These are phyloP conservation scores for Paragorgia papillata DNA, from an alignment of 92 coral and sea anemone species.

Conservation along the genomic window DNA sequence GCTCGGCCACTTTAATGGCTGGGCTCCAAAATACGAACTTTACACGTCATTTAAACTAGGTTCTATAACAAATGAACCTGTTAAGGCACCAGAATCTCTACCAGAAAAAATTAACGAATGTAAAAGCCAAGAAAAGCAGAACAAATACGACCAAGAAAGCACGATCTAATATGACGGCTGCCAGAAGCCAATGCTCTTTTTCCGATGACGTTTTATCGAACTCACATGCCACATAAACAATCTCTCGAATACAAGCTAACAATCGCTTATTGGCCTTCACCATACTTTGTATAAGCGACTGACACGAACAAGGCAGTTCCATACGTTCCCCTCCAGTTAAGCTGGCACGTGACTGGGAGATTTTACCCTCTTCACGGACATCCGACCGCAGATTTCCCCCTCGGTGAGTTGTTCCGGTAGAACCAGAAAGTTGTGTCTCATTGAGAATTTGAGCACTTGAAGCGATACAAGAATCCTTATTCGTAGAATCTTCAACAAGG, in stretches of 20 bases:
- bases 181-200: conserved; percentile 30
- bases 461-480: too few relatives aligned
- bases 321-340: background rate
- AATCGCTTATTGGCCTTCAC: conserved; percentile 5
- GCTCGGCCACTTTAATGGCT: too few relatives aligned
- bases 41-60: too few relatives aligned
- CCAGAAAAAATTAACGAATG: conserved; percentile 4
- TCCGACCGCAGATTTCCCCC: too few relatives aligned
- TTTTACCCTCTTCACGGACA: too few relatives aligned
- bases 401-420: conserved; percentile 1
- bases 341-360: background rate
- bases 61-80: too few relatives aligned
- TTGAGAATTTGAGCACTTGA: background rate
- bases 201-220: conserved; percentile 15
- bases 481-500: too few relatives aligned
- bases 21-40: too few relatives aligned
- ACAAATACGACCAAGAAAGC: conserved; percentile 18
- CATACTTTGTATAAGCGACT: conserved; percentile 12
- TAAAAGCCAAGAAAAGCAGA: background rate
- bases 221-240: conserved; percentile 1
- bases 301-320: background rate
- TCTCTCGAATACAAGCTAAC: background rate
- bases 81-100: too few relatives aligned
- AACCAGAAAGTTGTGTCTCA: background rate
- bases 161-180: conserved; percentile 25